These are phyloP conservation scores for Melanotaenia parkinsoni DNA, from an alignment of 2,797 vertebrate species.

Conservation along the genomic window DNA sequence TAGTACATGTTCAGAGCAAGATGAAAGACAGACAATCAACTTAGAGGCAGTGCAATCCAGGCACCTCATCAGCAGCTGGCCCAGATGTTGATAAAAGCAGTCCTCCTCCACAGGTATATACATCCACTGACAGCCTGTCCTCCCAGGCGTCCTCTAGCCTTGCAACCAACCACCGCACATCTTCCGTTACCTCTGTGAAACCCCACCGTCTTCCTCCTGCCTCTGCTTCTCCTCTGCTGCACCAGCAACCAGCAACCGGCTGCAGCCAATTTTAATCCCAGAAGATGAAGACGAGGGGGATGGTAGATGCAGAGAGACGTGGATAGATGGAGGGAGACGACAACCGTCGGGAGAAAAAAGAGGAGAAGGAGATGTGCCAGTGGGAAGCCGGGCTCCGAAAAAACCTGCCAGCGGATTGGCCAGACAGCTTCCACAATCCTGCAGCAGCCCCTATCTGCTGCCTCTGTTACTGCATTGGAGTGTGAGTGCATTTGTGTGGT, in stretches of 20 bases:
- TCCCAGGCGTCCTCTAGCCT: conserved; percentile 78
- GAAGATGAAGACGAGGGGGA: conserved; percentile 56
- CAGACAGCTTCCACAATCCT: conserved; percentile 72
- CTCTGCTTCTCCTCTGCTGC: conserved; percentile 45
- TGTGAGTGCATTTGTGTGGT: conserved; percentile 20
- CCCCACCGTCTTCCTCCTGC: conserved; percentile 57
- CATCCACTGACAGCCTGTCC: conserved; percentile 64
- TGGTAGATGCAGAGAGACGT: conserved; percentile 59
- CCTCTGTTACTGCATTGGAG: conserved; percentile 59
- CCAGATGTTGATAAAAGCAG: conserved; percentile 60
- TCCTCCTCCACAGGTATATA: conserved; percentile 61
- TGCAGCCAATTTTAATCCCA: conserved; percentile 71
- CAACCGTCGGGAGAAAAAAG: conserved; percentile 75
- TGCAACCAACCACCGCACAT: conserved; percentile 63
- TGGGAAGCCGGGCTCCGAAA: conserved; percentile 75
- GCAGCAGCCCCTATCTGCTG: conserved; percentile 74
- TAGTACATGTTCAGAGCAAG: conserved; percentile 27
- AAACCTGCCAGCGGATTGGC: conserved; percentile 76
- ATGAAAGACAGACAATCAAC: conserved; percentile 41
- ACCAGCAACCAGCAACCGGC: conserved; percentile 49
- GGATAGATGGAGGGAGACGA: conserved; percentile 69
- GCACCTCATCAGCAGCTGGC: conserved; percentile 68
- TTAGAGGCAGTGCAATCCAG: conserved; percentile 54
- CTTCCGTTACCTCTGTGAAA: conserved; percentile 56
- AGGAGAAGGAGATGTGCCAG: conserved; percentile 73